phyloP scores from a whole-genome alignment of 2,797 vertebrate species.

The Tinamus major region DNA sequence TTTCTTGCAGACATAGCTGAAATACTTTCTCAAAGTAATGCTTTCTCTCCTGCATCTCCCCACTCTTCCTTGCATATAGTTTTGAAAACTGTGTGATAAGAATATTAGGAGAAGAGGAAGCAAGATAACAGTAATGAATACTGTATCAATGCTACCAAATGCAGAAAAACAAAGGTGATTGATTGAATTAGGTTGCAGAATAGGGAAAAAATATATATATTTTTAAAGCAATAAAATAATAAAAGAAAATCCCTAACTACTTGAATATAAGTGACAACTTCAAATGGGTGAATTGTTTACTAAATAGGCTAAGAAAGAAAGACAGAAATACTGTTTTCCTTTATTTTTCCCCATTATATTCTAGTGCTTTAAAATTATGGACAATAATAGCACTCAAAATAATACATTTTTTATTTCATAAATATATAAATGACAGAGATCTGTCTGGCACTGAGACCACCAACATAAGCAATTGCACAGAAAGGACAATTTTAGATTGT shows the following conservation, averaged over 20 bases:
- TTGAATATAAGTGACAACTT: background rate
- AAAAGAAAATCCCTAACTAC: background rate
- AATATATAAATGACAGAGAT: background rate
- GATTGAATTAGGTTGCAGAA: background rate
- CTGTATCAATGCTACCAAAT: background rate
- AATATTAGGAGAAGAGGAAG: background rate
- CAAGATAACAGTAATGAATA: background rate
- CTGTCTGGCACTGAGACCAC: background rate
- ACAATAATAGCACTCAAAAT: background rate
- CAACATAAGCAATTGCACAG: background rate
- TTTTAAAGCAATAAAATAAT: background rate
- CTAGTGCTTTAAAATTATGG: background rate
- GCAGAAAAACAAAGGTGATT: background rate
- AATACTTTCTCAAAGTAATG: background rate
- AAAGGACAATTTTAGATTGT: background rate
- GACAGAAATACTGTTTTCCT: fast-evolving
- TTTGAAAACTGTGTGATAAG: too few relatives aligned
- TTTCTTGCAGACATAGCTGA: background rate
- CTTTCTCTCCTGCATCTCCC: background rate
- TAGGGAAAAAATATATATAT: background rate
- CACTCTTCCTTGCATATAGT: background rate
- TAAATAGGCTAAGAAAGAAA: background rate
- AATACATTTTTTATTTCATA: background rate
- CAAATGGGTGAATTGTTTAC: background rate
- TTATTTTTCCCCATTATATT: background rate